Conservation (phyloP, 2,113 vertebrate species). For the Onychorhynchus coronatus region DNA sequence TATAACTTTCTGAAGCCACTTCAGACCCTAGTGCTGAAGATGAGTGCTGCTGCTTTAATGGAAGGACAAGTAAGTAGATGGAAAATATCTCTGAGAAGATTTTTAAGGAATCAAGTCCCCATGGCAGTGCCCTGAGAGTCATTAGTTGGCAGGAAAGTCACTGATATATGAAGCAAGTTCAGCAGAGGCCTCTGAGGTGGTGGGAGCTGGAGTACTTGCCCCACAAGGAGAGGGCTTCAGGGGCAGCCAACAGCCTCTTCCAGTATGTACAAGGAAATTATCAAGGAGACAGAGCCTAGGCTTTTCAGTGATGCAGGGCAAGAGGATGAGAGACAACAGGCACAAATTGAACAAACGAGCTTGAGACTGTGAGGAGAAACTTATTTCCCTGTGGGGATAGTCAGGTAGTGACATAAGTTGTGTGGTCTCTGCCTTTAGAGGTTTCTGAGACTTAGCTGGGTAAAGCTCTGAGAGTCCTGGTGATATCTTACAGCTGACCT, state of each 20-base stretch:
- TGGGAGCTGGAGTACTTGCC: not conserved
- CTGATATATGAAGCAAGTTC: not conserved
- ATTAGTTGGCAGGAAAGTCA: not conserved
- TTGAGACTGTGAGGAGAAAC: not conserved
- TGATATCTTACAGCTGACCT: not conserved
- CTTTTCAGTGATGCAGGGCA: not conserved
- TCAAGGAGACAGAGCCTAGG: not conserved
- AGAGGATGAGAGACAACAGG: not conserved
- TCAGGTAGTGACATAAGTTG: not conserved
- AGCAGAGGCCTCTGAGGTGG: not conserved
- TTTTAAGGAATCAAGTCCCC: not conserved
- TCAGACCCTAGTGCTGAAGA: not conserved
- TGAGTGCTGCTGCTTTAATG: not conserved
- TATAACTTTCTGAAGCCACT: not conserved
- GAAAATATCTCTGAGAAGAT: not conserved
- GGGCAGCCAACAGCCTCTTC: not conserved
- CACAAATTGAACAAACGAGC: not conserved
- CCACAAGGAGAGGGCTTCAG: not conserved
- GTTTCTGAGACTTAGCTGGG: not conserved
- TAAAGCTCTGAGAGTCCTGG: not conserved
- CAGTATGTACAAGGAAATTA: not conserved
- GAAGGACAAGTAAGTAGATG: not conserved
- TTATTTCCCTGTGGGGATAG: accelerated
- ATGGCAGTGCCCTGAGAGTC: not conserved
- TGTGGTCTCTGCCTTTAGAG: not conserved